phyloP scores from a whole-genome alignment of 2,113 vertebrate genomes.

The Corvus hawaiiensis region DNA sequence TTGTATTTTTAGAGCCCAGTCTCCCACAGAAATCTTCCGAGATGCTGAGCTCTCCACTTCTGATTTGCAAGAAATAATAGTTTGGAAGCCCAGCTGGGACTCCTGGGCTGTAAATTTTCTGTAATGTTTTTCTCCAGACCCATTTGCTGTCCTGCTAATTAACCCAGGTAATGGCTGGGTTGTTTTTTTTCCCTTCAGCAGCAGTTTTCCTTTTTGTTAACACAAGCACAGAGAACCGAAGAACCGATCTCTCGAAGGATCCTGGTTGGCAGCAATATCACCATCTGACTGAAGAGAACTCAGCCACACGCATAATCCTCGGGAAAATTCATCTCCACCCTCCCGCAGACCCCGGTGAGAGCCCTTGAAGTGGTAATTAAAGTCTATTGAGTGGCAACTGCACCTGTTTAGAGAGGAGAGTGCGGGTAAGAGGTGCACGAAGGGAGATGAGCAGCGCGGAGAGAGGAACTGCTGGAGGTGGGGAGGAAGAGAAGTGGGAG shows the following conservation, averaged over 20 bases:
- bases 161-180: background rate
- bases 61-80: background rate
- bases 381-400: constrained; percentile 62
- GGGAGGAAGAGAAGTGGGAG: background rate
- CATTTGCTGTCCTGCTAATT: constrained; percentile 3
- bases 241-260: constrained; percentile 7
- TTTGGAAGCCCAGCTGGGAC: background rate
- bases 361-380: constrained; percentile 66
- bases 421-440: constrained; percentile 32
- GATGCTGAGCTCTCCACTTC: background rate
- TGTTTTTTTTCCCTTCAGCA: background rate
- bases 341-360: constrained; percentile 50
- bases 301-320: constrained; percentile 8
- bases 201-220: constrained; percentile 38
- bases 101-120: background rate
- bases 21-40: background rate
- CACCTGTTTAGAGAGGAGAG: constrained; percentile 58
- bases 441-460: constrained; percentile 28
- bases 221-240: background rate
- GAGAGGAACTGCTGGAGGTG: constrained; percentile 3
- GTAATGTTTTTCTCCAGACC: background rate
- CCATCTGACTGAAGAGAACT: background rate
- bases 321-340: constrained; percentile 53
- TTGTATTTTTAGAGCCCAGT: background rate
- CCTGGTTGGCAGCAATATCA: background rate